Percentiles rank a stretch among this genome's conserved stretches.
phyloP scores from a whole-genome alignment of 2,797 vertebrate genomes.

The Streptopelia turtur region DNA sequence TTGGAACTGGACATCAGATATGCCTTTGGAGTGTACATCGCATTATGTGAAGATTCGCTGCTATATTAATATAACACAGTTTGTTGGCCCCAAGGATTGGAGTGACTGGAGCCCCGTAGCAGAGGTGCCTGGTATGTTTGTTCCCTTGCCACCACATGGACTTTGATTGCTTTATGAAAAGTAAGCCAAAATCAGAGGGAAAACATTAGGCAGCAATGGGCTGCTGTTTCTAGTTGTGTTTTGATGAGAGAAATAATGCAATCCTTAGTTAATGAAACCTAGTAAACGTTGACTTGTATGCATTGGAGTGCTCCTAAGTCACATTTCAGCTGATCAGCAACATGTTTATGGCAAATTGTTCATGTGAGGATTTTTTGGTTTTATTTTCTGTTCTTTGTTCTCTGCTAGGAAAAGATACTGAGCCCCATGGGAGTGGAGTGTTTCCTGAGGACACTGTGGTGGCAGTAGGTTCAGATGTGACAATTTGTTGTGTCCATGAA shows the following conservation, averaged over 20 bases:
- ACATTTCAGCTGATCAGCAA: background rate
- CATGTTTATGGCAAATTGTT: background rate
- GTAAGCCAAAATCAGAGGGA: background rate
- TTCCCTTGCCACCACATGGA: background rate
- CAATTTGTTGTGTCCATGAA: slow-evolving; percentile 76
- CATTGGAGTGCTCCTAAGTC: background rate
- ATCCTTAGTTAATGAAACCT: background rate
- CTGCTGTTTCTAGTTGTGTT: background rate
- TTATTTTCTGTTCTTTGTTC: background rate
- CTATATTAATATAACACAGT: slow-evolving; percentile 58
- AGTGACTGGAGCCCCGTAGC: slow-evolving; percentile 76
- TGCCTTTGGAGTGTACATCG: slow-evolving; percentile 76
- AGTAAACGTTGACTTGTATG: background rate
- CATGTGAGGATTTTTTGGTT: background rate
- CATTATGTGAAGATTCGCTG: slow-evolving; percentile 74
- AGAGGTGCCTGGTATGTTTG: slow-evolving; percentile 73
- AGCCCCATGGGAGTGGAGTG: background rate
- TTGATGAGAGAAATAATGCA: background rate
- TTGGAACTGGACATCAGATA: slow-evolving; percentile 80
- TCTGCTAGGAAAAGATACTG: slow-evolving; percentile 36
- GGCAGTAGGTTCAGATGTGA: slow-evolving; percentile 75
- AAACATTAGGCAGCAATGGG: background rate
- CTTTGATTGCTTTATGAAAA: background rate
- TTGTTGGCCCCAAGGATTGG: slow-evolving; percentile 70
- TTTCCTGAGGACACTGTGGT: slow-evolving; percentile 77